phyloP scores from a whole-genome alignment of 2,888 invertebrate species.

The Xanthia icteritia region DNA sequence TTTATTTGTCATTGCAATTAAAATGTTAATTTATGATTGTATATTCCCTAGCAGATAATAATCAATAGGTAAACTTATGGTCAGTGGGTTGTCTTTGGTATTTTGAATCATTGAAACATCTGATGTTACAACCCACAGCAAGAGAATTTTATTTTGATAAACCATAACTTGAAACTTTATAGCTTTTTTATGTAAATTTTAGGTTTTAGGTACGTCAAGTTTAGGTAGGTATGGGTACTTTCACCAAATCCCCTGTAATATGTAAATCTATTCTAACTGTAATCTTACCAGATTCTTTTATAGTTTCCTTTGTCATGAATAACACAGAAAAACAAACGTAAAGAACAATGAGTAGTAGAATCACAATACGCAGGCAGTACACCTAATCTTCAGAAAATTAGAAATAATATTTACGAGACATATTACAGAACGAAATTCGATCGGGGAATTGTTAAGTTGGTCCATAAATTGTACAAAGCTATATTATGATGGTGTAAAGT shows the following conservation, averaged over 20 bases:
- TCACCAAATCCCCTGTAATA: conserved; percentile 49
- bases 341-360: conserved; percentile 63
- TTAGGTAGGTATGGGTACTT: conserved; percentile 47
- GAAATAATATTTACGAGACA: conserved; percentile 29
- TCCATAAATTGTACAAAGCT: conserved; percentile 21
- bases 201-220: no score
- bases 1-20: neutral
- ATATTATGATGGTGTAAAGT: conserved; percentile 31
- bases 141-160: conserved; percentile 22
- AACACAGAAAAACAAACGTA: conserved; percentile 44
- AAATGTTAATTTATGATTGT: neutral
- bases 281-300: conserved; percentile 24
- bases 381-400: conserved; percentile 35
- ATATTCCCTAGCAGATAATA: neutral
- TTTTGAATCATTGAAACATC: no score
- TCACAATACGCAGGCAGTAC: conserved; percentile 47
- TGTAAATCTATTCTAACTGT: conserved; percentile 24
- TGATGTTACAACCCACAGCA: no score
- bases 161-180: conserved; percentile 8
- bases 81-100: no score
- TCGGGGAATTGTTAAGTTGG: conserved; percentile 6
- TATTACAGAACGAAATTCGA: conserved; percentile 35
- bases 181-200: conserved; percentile 45
- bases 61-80: neutral
- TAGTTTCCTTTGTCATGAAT: conserved; percentile 56